phyloP scores from a whole-genome alignment of 2,113 vertebrate species.

The Rhinogobius similis region DNA sequence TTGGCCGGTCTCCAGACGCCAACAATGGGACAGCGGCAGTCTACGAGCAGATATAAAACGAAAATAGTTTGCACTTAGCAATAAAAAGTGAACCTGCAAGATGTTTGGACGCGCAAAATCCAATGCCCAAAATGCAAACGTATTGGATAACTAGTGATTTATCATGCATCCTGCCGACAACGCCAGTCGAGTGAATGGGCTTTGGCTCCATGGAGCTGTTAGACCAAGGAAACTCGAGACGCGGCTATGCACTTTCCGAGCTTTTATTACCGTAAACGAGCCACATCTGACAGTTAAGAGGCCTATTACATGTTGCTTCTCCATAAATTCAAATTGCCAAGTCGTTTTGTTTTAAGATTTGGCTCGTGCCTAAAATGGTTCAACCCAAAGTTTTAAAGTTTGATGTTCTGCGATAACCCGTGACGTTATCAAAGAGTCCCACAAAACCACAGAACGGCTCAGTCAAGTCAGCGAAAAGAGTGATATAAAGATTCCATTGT shows the following conservation, averaged over 20 bases:
- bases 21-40: background rate
- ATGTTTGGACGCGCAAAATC: background rate
- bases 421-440: constrained; percentile 8
- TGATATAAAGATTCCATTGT: background rate
- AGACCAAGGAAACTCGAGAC: constrained; percentile 2
- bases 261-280: constrained; percentile 11
- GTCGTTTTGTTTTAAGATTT: background rate
- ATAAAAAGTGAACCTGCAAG: background rate
- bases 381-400: background rate
- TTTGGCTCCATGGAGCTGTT: constrained; percentile 10
- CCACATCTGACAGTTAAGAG: constrained; percentile 8
- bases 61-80: constrained; percentile 3
- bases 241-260: background rate
- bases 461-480: background rate
- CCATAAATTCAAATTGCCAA: constrained; percentile 8
- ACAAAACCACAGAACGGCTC: background rate
- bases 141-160: constrained; percentile 15
- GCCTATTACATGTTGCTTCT: background rate
- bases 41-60: constrained; percentile 17
- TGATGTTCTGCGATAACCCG: background rate
- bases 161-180: background rate
- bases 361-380: background rate
- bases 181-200: background rate
- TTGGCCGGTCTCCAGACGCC: background rate
- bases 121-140: constrained; percentile 5